Percentiles rank a stretch among this genome's conserved stretches.
phyloP scores from a whole-genome alignment of 2,888 invertebrate genomes.

The Thecophora atra region DNA sequence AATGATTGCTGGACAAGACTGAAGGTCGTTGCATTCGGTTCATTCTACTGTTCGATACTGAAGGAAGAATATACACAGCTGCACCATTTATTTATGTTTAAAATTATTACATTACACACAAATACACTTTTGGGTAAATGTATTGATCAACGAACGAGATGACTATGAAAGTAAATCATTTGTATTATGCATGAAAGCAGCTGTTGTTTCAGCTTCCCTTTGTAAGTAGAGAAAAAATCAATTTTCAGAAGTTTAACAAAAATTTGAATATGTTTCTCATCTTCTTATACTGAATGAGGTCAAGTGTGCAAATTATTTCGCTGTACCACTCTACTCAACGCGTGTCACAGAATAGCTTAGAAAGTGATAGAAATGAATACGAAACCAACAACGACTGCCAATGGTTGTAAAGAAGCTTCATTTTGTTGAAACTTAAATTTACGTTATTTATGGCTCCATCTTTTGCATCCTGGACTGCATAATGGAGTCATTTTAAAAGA shows the following conservation, averaged over 20 bases:
- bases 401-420: background rate
- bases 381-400: background rate
- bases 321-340: background rate
- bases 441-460: background rate
- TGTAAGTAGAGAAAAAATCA: too few relatives aligned
- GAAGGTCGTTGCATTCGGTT: too few relatives aligned
- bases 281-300: background rate
- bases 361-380: slow-evolving; percentile 3
- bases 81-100: background rate
- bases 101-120: background rate
- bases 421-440: background rate
- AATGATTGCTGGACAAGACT: too few relatives aligned
- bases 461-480: background rate
- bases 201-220: too few relatives aligned
- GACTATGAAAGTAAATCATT: background rate
- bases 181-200: background rate
- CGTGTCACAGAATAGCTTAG: too few relatives aligned
- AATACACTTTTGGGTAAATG: background rate
- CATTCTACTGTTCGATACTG: too few relatives aligned
- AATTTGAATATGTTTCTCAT: slow-evolving; percentile 15
- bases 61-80: too few relatives aligned
- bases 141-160: background rate
- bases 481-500: too few relatives aligned
- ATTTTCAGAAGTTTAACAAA: slow-evolving; percentile 14
- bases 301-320: slow-evolving; percentile 10